Evolutionary conservation across 2,113 vertebrate genomes (phyloP), one percentile per base, ranked within the genome.

Genomic region (Tinamus guttatus): DNA sequence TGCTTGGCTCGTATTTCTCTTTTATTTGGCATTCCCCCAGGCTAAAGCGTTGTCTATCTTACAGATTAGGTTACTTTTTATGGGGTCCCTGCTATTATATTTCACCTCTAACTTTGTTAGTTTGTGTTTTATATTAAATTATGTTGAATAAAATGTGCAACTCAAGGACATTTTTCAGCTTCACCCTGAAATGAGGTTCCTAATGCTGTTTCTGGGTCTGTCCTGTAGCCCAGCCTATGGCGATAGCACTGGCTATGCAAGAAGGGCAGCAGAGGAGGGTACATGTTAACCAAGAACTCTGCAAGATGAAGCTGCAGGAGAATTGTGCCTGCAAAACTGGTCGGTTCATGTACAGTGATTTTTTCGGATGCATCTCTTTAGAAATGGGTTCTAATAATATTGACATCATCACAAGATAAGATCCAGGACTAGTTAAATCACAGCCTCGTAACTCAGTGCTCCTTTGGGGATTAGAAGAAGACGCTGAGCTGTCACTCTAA

Each of bases 121-220:
- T 95, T 96, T 95, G 92, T 92, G 84, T 94, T 94, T 96, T 84
- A 93, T 96, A 96, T 97, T 97, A 97, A 98, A 98, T 97, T 96
- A 97, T 80, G 85, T 80, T 96, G 83, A 94, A 91, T 83, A 95
- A 97, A 96, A 97, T 92, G 92, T 86, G 82, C 34, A 15, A 92
- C 95, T 96, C 93, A 96, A 96, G 93, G 96, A 87, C 91, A 87
- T 86, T 97, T 95, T 95, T 97, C 94, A 87, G 81, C 90, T 95
- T 79, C 71, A 59, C 89, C 52, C 80, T 64, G 81, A 96, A 97
- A 94, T 93, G 83, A 93, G 87, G 73, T 40, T 80, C 77, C 79
- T 96, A 91, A 85, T 85, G 75, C 89, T 71, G 71, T 90, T 96
- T 94, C 93, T 91, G 84, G 69, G 18, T 77, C 77, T 90, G 77